Base-by-base conservation (phyloP, 2,113 vertebrate species). In the Zonotrichia leucophrys region DNA sequence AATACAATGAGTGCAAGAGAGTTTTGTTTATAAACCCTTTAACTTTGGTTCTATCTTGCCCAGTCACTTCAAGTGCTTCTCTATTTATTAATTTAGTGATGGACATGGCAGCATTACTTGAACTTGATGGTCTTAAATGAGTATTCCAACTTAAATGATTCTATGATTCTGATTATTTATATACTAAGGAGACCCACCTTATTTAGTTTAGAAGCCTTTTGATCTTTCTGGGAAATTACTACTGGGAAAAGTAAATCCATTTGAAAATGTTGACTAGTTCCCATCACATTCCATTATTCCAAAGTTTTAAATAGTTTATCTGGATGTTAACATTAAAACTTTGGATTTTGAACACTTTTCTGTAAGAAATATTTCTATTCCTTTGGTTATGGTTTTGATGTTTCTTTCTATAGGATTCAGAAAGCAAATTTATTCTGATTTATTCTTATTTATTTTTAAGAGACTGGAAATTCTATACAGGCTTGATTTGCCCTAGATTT, bases 1-100 rank as follows among this genome's bases (percentile, higher is more conserved):
- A 31, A 23, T 30, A 80, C 55, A 83, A 73, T 85, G 27, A 70
- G 33, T 2, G 2, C 52, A 81, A 86, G 52, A 86, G n/a, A 39
- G 47, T 70, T 83, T 78, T 92, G 30, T 90, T 95, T 86, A 90
- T 56, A 92, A 89, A 90, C 28, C 15, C 35, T 74, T 88, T 83
- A 72, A 81, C 42, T 92, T 92, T 82, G 72, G 39, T 75, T 95
- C 52, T 24, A 56, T 81, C 63, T 93, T 76, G 49, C 30, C 47
- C 52, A 55, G 39, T 33, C 50, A 56, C 47, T 92, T 88, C 8
- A 62, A 89, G 16, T 52, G 42, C 10, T 63, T 58, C 50, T 74
- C 68, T 92, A 18, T 78, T 92, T 84, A 67, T 66, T 66, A 47
- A 60, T 75, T 62, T 30, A 75, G 41, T 49, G 23, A 52, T 37